Base-by-base conservation (phyloP, 2,113 vertebrate genomes). In the Psettodes erumei region DNA sequence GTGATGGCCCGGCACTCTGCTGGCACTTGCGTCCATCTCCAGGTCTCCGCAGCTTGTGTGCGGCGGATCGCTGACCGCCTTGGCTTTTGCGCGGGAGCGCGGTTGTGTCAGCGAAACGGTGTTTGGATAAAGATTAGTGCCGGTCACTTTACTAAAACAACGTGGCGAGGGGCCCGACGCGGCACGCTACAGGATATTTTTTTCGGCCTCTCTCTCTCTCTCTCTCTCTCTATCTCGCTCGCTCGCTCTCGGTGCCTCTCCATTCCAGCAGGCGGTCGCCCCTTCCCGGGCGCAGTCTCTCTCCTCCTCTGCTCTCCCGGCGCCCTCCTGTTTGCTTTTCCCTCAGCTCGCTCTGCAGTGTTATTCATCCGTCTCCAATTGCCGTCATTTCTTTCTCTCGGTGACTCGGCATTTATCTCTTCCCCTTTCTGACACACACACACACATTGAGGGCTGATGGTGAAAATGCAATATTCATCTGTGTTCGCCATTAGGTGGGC, bases 401-500 rank as follows among this genome's bases (percentile, higher is more conserved):
- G 86, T 86, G 88, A 90, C 82, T 82, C 51, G 25, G 81, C 79
- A 82, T 71, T 69, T 77, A 66, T 85, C 62, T 61, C 40, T 65
- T 53, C 33, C 70, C 33, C 51, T 62, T 55, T 68, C 71, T n/a
- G 37, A 67, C 66, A 77, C 50, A 61, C 50, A 53, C 51, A 53
- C 33, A 56, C 62, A 65, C 51, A 62, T 5, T 23, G 8, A 21
- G 60, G 58, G 37, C 79, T 80, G 78, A 72, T 71, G 69, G 76
- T 51, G 19, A 83, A 84, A 82, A 88, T 88, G 85, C 76, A 89
- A 90, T 83, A 89, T 90, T 89, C 79, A 89, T 89, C 85, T 75
- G 80, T 74, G 82, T 79, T 92, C 89, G 89, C 81, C 87, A 91
- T 90, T 86, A 91, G 80, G 83, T 75, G 59, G 81, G 82, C 83